These are phyloP conservation scores for Aphelinus atriplicis DNA, from an alignment of 1,140 invertebrate species.

Conservation along the genomic window DNA sequence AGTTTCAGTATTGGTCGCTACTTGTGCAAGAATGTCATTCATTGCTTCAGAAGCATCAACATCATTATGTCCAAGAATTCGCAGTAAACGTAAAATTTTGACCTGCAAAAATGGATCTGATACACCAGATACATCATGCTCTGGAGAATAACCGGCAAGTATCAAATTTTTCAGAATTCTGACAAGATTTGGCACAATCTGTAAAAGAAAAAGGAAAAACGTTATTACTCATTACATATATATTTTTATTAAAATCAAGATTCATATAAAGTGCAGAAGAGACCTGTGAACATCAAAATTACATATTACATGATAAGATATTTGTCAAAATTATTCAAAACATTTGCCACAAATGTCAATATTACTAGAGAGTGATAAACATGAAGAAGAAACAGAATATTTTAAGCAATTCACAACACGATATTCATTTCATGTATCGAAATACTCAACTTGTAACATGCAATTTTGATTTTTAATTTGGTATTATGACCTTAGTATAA, in stretches of 20 bases:
- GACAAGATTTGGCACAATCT: conserved; percentile 98
- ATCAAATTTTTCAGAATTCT: conserved; percentile 98
- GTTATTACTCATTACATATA: not conserved
- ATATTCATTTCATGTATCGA: conserved; percentile 18
- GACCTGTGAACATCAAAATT: conserved; percentile 56
- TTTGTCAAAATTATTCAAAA: conserved; percentile 58
- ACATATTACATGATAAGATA: conserved; percentile 59
- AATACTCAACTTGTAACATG: conserved; percentile 14
- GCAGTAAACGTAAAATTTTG: conserved; percentile 93
- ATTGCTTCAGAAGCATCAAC: conserved; percentile 97
- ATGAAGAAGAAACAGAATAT: conserved; percentile 7
- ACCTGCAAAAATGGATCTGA: conserved; percentile 99
- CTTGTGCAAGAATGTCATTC: conserved; percentile 99
- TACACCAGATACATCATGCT: conserved; percentile 99
- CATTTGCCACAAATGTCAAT: conserved; percentile 25
- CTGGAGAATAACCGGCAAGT: conserved; percentile 97
- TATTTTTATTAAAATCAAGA: conserved; percentile 3
- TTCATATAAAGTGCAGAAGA: conserved; percentile 43
- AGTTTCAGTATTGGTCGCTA: conserved; percentile 97
- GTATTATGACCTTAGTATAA: conserved; percentile 29
- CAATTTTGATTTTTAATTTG: conserved; percentile 22
- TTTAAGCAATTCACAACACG: conserved; percentile 1
- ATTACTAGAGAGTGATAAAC: conserved; percentile 19
- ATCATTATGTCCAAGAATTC: conserved; percentile 96
- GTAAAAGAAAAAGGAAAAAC: conserved; percentile 61